A percentile compares a stretch with the other conserved stretches of the same genome.
Evolutionary conservation across 2,888 invertebrate genomes (phyloP).

Genomic region (Pollenia amentaria): DNA sequence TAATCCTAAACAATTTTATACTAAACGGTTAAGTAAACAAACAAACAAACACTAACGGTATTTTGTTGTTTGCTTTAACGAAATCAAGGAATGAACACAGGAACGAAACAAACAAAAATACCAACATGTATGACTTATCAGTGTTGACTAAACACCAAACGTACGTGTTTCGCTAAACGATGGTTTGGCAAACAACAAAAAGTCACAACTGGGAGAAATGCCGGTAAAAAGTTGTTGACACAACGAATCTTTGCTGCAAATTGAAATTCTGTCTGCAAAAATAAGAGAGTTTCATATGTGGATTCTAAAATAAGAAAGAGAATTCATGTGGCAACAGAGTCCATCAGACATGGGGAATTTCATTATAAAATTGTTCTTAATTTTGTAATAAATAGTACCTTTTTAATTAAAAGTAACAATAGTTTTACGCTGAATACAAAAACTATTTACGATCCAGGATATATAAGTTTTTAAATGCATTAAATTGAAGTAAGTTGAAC

Average conservation of each 20-base stretch:
- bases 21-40: background rate
- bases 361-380: too few species aligned
- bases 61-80: constrained; percentile 32
- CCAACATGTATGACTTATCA: constrained; percentile 44
- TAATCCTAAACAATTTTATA: background rate
- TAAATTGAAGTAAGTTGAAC: too few species aligned
- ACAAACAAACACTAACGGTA: constrained; percentile 27
- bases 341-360: too few species aligned
- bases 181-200: constrained; percentile 27
- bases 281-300: too few species aligned
- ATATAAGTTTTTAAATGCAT: too few species aligned
- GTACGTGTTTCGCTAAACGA: constrained; percentile 41
- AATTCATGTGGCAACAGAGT: too few species aligned
- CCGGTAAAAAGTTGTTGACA: constrained; percentile 28
- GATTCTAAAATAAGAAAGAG: too few species aligned
- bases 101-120: background rate
- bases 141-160: constrained; percentile 35
- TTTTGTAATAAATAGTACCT: too few species aligned
- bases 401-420: too few species aligned
- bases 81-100: constrained; percentile 1
- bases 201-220: constrained; percentile 4
- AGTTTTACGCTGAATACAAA: too few species aligned
- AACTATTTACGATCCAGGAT: too few species aligned
- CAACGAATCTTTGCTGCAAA: background rate
- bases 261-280: background rate